Conservation (phyloP, 2,113 vertebrate species). For the Eulemur rufifrons region DNA sequence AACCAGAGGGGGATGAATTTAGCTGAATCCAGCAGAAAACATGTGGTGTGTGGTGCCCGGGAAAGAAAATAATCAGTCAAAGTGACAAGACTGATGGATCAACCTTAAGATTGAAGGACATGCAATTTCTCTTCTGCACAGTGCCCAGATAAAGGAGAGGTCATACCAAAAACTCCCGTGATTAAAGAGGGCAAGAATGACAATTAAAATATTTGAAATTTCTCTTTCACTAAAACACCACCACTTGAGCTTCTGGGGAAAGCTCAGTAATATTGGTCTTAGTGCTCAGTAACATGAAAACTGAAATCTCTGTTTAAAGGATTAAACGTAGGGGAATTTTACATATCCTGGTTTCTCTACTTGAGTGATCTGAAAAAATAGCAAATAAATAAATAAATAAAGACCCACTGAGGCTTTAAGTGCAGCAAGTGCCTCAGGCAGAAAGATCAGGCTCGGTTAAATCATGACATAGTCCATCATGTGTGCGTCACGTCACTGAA, state of each 20-base stretch:
- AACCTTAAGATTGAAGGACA: slow-evolving; percentile 31
- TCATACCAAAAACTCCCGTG: neutral
- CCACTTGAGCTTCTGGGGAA: neutral
- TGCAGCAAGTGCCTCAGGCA: neutral
- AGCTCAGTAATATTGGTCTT: neutral
- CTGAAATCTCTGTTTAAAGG: neutral
- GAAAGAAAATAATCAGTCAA: slow-evolving; percentile 61
- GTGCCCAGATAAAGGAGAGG: neutral
- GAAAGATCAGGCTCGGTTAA: slow-evolving; percentile 1
- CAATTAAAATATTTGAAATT: neutral
- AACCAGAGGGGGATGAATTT: slow-evolving; percentile 18
- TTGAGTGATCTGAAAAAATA: neutral
- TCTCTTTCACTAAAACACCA: neutral
- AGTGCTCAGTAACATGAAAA: neutral
- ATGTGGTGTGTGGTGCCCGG: neutral
- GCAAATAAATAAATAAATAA: neutral
- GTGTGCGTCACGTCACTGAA: neutral
- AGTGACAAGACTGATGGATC: slow-evolving; percentile 51
- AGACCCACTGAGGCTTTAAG: neutral
- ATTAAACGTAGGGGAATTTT: slow-evolving; percentile 19
- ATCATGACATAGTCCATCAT: neutral
- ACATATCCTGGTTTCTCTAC: neutral
- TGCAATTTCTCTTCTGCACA: slow-evolving; percentile 45
- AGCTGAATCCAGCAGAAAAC: slow-evolving; percentile 56
- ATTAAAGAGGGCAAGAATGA: neutral